Conservation (phyloP, 2,888 invertebrate genomes). For the Masnerella sp. region DNA sequence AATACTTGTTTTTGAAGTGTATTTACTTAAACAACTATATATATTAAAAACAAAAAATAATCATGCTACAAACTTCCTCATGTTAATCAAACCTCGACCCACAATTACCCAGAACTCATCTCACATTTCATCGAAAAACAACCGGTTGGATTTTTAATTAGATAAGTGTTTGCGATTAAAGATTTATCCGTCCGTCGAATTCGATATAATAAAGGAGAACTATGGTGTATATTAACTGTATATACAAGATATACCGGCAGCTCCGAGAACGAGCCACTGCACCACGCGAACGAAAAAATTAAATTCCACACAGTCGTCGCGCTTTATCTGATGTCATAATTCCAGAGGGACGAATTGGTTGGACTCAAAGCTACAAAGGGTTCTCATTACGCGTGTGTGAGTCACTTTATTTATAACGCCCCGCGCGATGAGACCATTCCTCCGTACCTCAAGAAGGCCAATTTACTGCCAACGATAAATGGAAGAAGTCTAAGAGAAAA, state of each 20-base stretch:
- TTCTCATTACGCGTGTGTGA: slow-evolving; percentile 48
- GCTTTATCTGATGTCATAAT: slow-evolving; percentile 54
- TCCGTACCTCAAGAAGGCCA: slow-evolving; percentile 47
- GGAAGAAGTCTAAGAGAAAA: slow-evolving; percentile 40
- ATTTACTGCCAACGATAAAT: slow-evolving; percentile 44
- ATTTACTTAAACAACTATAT: too few relatives aligned
- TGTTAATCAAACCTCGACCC: too few relatives aligned
- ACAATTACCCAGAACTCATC: too few relatives aligned
- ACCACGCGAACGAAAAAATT: slow-evolving; percentile 21
- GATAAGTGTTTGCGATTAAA: slow-evolving; percentile 5
- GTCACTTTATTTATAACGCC: slow-evolving; percentile 54
- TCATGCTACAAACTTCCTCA: too few relatives aligned
- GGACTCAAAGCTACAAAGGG: slow-evolving; percentile 49
- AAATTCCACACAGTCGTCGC: slow-evolving; percentile 24
- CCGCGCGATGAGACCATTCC: slow-evolving; percentile 45
- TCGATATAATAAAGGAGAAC: slow-evolving; percentile 13
- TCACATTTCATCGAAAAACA: too few relatives aligned
- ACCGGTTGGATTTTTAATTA: slow-evolving; percentile 24
- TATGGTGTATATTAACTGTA: background rate
- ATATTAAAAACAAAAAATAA: too few relatives aligned
- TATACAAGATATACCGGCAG: too few relatives aligned
- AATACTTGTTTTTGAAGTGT: too few relatives aligned
- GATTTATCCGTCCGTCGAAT: slow-evolving; percentile 17
- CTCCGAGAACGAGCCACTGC: too few relatives aligned
- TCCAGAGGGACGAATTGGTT: slow-evolving; percentile 52